phyloP scores from a whole-genome alignment of 2,888 invertebrate species.

The Agrotis exclamationis region DNA sequence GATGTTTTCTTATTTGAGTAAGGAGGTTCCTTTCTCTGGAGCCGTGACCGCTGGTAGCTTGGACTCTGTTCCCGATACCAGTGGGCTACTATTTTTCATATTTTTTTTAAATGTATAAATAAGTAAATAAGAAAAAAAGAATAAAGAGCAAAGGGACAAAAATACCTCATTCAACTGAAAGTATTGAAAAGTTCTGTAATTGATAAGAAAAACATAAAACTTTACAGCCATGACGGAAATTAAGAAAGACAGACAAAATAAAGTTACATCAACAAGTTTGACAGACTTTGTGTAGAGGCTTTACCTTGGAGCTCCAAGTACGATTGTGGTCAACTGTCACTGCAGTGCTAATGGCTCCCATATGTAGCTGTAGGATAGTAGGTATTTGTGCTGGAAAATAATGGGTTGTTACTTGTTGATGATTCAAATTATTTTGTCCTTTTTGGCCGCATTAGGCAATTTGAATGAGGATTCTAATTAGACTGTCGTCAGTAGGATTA shows the following conservation, averaged over 20 bases:
- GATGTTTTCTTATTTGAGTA: not conserved
- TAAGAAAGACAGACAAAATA: not conserved
- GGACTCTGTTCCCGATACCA: too few species aligned
- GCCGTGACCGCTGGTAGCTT: too few species aligned
- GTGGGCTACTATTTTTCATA: too few species aligned
- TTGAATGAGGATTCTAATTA: too few species aligned
- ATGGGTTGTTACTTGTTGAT: not conserved
- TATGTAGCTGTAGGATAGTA: constrained; percentile 27
- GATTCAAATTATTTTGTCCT: not conserved
- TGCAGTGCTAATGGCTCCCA: constrained; percentile 57
- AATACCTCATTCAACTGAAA: not conserved
- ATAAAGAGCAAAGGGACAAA: too few species aligned
- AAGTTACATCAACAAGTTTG: constrained; percentile 13
- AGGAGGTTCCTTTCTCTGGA: too few species aligned
- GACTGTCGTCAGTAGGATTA: too few species aligned
- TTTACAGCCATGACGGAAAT: not conserved
- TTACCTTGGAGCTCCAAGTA: not conserved
- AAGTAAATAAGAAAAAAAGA: too few species aligned
- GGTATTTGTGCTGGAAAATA: not conserved
- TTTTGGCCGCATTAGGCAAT: not conserved
- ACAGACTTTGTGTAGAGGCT: not conserved
- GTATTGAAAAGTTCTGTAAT: not conserved
- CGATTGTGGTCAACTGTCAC: constrained; percentile 45
- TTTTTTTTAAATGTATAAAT: too few species aligned
- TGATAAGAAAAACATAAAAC: not conserved